A percentile compares a stretch with the other conserved stretches of the same genome.
Conservation (phyloP, 2,797 vertebrate genomes). For the Schizothorax lantsangensis region DNA sequence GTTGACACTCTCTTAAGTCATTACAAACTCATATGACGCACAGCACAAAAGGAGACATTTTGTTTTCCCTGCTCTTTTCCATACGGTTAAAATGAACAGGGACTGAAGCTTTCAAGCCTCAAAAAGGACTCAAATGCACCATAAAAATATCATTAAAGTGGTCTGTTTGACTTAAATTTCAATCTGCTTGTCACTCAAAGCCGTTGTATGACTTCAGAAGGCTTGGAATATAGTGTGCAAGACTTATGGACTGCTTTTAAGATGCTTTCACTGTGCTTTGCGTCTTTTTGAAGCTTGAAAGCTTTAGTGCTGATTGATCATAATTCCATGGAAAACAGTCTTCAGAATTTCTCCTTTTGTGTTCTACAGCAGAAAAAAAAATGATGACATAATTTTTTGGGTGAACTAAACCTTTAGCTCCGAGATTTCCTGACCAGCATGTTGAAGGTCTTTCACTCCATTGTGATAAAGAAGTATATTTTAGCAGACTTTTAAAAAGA, state of each 20-base stretch:
- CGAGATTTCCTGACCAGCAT: constrained; percentile 64
- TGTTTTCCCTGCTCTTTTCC: neutral
- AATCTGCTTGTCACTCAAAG: neutral
- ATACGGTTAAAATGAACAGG: neutral
- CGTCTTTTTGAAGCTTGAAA: neutral
- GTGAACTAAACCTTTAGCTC: constrained; percentile 51
- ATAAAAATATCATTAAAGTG: constrained; percentile 13
- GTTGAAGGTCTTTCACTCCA: constrained; percentile 62
- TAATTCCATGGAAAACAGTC: neutral
- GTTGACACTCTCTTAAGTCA: neutral
- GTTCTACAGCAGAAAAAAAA: neutral
- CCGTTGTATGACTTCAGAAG: neutral
- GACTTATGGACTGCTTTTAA: constrained; percentile 11
- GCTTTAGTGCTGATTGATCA: neutral
- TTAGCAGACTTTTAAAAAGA: neutral
- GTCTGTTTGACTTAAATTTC: constrained; percentile 7
- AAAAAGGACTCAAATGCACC: neutral
- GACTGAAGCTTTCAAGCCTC: neutral
- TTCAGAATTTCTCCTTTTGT: neutral
- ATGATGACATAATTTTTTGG: neutral
- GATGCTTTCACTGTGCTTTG: neutral
- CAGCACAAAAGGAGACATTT: neutral
- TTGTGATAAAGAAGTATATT: neutral
- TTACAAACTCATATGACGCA: neutral
- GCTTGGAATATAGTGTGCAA: neutral